phyloP scores from a whole-genome alignment of 2,888 invertebrate species.

The Tetragonula carbonaria region DNA sequence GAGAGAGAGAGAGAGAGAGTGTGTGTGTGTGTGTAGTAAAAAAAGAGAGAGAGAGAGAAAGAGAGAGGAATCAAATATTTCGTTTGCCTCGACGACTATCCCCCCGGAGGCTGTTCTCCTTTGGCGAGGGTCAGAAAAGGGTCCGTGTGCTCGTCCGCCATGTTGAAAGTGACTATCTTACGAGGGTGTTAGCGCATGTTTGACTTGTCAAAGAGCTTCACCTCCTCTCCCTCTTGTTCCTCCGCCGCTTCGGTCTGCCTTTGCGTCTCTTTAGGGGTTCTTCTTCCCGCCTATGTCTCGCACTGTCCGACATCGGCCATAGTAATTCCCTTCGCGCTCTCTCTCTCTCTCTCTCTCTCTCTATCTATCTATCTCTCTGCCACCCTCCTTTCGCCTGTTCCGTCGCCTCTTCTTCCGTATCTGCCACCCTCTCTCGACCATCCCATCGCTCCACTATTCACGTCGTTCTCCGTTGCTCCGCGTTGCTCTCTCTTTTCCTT shows the following conservation, averaged over 20 bases:
- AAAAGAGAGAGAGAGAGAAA: not conserved
- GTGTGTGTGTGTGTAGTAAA: too few relatives aligned
- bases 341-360: too few relatives aligned
- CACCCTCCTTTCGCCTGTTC: not conserved
- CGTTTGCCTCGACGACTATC: conserved; percentile 55
- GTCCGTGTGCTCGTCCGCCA: conserved; percentile 61
- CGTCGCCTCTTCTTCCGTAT: conserved; percentile 16
- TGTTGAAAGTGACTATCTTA: conserved; percentile 69
- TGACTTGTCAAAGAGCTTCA: conserved; percentile 75
- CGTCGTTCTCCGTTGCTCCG: not conserved
- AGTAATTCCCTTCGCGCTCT: conserved; percentile 56
- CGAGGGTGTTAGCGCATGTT: conserved; percentile 75
- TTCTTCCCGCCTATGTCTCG: conserved; percentile 61
- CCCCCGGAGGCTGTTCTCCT: conserved; percentile 56
- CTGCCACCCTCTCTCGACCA: not conserved
- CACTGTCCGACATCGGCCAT: conserved; percentile 63
- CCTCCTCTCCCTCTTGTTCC: conserved; percentile 17
- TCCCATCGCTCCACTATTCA: conserved; percentile 15
- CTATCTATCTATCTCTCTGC: too few relatives aligned
- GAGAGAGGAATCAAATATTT: conserved; percentile 60
- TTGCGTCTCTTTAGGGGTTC: conserved; percentile 63
- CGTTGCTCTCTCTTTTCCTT: conserved; percentile 44
- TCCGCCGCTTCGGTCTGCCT: conserved; percentile 43
- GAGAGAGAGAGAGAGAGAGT: not conserved
- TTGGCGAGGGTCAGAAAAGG: conserved; percentile 63